Evolutionary conservation across 2,888 invertebrate genomes (phyloP).

Genomic region (Aproaerema taeniolella): DNA sequence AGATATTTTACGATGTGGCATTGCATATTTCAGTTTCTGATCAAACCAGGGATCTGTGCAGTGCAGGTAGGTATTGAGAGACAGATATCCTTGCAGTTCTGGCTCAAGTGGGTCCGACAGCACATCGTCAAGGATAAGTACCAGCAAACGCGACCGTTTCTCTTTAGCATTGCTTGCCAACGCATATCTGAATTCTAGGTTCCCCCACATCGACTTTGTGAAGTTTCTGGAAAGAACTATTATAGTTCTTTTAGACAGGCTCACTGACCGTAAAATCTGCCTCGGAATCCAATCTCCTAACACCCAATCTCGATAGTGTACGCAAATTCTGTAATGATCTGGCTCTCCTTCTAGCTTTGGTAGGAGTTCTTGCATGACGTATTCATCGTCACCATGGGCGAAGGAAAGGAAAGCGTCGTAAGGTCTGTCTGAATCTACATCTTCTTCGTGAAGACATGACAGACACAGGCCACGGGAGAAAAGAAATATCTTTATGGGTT

Average conservation of each 20-base stretch:
- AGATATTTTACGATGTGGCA: slow-evolving; percentile 15
- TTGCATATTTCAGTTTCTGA: slow-evolving; percentile 82
- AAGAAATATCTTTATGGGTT: slow-evolving; percentile 2
- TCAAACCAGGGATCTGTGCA: slow-evolving; percentile 90
- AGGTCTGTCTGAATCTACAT: slow-evolving; percentile 27
- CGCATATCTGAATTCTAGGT: slow-evolving; percentile 81
- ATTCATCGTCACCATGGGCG: slow-evolving; percentile 85
- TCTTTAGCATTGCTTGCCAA: slow-evolving; percentile 43
- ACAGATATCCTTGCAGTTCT: slow-evolving; percentile 80
- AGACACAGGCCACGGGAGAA: slow-evolving; percentile 4
- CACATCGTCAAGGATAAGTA: slow-evolving; percentile 82
- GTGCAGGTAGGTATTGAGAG: slow-evolving; percentile 85
- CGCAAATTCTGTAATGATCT: slow-evolving; percentile 80
- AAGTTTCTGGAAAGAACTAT: slow-evolving; percentile 36
- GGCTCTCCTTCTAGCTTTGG: slow-evolving; percentile 79
- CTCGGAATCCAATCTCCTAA: slow-evolving; percentile 86
- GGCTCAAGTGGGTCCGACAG: neutral
- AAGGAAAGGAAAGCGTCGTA: slow-evolving; percentile 91
- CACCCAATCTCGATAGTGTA: slow-evolving; percentile 85
- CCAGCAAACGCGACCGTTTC: slow-evolving; percentile 82
- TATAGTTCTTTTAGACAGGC: slow-evolving; percentile 75
- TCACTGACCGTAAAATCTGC: slow-evolving; percentile 85
- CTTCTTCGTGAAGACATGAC: slow-evolving; percentile 4
- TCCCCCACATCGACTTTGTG: slow-evolving; percentile 76
- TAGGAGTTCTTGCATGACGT: slow-evolving; percentile 80